Conservation (phyloP, 2,888 invertebrate genomes). For the Acrocyrtus sp. region DNA sequence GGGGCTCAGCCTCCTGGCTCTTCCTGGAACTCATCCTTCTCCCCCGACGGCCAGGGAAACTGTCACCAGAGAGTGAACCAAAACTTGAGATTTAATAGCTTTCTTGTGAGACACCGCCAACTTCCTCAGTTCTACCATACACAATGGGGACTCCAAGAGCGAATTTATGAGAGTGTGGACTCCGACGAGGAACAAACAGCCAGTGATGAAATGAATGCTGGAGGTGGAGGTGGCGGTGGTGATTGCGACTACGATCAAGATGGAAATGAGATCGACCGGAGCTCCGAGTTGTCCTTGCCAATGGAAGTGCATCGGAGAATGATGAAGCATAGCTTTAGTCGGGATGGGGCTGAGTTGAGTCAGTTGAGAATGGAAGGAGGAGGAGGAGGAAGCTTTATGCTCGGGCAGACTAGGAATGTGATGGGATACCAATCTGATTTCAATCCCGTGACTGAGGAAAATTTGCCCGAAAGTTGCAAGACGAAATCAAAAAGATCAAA, state of each 20-base stretch:
- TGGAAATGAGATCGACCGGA: constrained; percentile 18
- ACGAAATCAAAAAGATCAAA: constrained; percentile 59
- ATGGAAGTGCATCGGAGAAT: constrained; percentile 24
- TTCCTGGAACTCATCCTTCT: constrained; percentile 17
- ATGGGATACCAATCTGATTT: neutral
- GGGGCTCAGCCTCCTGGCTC: constrained; percentile 10
- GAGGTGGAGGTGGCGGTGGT: constrained; percentile 55
- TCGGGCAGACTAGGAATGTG: no score
- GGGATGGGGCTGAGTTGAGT: neutral
- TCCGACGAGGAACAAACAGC: constrained; percentile 53
- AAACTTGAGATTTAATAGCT: constrained; percentile 45
- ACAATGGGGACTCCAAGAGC: constrained; percentile 53
- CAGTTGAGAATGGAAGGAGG: neutral
- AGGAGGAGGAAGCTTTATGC: neutral
- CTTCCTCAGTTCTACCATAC: constrained; percentile 46
- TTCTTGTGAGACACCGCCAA: constrained; percentile 41
- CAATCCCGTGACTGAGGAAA: no score
- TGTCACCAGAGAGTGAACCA: constrained; percentile 27
- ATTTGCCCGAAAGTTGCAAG: constrained; percentile 4
- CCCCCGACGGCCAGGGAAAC: constrained; percentile 5
- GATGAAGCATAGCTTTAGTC: constrained; percentile 23
- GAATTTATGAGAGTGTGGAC: constrained; percentile 62
- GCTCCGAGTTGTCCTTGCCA: constrained; percentile 20
- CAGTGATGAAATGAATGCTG: constrained; percentile 53
- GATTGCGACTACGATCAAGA: constrained; percentile 25